phyloP scores from a whole-genome alignment of 2,888 invertebrate genomes.

The Psylliodes chrysocephalus region DNA sequence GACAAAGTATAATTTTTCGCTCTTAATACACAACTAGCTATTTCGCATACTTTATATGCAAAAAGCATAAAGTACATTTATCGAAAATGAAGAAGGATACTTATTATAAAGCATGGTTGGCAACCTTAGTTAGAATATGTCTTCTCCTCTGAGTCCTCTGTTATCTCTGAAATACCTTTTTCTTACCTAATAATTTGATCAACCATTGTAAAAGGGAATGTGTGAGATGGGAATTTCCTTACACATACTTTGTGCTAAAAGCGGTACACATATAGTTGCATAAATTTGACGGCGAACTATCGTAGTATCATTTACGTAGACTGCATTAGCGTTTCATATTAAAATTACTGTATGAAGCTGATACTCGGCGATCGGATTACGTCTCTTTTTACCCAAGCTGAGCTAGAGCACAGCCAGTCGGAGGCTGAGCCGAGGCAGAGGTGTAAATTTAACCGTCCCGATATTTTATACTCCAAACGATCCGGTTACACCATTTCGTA shows the following conservation, averaged over 20 bases:
- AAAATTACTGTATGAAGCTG: slow-evolving; percentile 32
- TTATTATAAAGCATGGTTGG: too few relatives aligned
- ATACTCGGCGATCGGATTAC: slow-evolving; percentile 21
- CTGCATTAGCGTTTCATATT: slow-evolving; percentile 36
- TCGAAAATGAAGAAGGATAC: too few relatives aligned
- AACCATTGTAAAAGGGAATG: too few relatives aligned
- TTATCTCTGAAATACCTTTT: too few relatives aligned
- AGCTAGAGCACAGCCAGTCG: slow-evolving; percentile 18
- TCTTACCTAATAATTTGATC: too few relatives aligned
- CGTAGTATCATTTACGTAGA: slow-evolving; percentile 29
- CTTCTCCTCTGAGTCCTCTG: too few relatives aligned
- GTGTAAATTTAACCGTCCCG: slow-evolving; percentile 33
- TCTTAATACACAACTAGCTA: too few relatives aligned
- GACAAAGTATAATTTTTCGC: too few relatives aligned
- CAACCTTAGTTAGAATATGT: too few relatives aligned
- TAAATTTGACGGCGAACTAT: slow-evolving; percentile 10
- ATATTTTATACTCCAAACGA: slow-evolving; percentile 30
- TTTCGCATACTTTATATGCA: too few relatives aligned
- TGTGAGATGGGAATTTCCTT: too few relatives aligned
- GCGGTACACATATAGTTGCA: not conserved
- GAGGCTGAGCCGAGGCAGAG: slow-evolving; percentile 25
- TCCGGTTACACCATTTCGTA: slow-evolving; percentile 19
- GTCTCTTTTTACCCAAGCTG: slow-evolving; percentile 30
- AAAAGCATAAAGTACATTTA: too few relatives aligned
- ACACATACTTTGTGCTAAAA: not conserved